phyloP scores from a whole-genome alignment of 2,888 invertebrate species.

The Hydroisotoma schaefferi region DNA sequence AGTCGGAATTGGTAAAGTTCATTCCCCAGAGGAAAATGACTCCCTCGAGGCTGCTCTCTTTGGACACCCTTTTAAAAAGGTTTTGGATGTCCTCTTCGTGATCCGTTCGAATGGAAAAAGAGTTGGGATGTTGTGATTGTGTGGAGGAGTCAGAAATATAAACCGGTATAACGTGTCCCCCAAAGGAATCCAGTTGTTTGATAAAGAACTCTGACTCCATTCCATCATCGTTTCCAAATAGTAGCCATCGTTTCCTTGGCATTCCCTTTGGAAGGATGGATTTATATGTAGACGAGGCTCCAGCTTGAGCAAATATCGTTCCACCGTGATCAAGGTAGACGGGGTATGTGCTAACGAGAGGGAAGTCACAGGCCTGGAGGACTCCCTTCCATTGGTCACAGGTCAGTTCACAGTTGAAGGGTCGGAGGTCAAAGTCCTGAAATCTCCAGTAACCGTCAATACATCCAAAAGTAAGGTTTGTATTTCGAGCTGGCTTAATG shows the following conservation, averaged over 20 bases:
- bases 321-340: background rate
- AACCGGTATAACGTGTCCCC: slow-evolving; percentile 13
- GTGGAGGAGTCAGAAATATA: slow-evolving; percentile 6
- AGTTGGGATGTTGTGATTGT: slow-evolving; percentile 11
- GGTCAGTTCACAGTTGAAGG: slow-evolving; percentile 17
- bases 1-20: slow-evolving; percentile 9
- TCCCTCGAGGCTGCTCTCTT: slow-evolving; percentile 13
- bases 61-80: slow-evolving; percentile 4
- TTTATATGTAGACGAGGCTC: background rate
- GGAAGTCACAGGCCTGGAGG: slow-evolving; percentile 11
- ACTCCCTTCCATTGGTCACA: slow-evolving; percentile 19
- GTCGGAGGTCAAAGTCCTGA: slow-evolving; percentile 21
- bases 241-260: slow-evolving; percentile 11
- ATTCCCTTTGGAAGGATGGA: background rate
- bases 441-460: slow-evolving; percentile 30
- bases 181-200: slow-evolving; percentile 4
- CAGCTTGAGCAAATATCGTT: slow-evolving; percentile 7
- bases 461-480: slow-evolving; percentile 22
- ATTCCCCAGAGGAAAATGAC: slow-evolving; percentile 29
- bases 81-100: slow-evolving; percentile 19
- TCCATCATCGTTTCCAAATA: slow-evolving; percentile 19
- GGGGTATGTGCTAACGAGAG: background rate
- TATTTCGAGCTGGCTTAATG: slow-evolving; percentile 4
- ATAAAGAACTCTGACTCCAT: slow-evolving; percentile 12
- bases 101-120: slow-evolving; percentile 12